Evolutionary conservation across 2,888 invertebrate species (phyloP).

Genomic region (Thymelicus lineola): DNA sequence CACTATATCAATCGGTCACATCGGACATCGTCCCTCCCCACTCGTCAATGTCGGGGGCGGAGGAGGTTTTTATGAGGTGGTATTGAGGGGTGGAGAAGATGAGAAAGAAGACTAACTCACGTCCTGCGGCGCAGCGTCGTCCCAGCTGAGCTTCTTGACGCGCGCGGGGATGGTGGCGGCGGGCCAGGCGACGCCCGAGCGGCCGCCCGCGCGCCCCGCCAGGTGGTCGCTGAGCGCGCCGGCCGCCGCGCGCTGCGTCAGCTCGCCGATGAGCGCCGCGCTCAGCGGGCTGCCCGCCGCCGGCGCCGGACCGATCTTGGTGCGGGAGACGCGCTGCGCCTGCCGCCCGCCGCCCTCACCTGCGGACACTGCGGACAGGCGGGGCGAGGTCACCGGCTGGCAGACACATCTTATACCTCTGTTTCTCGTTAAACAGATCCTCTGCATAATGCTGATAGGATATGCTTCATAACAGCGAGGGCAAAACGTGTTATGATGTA

Average conservation of each 20-base stretch:
- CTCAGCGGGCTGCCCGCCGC: slow-evolving; percentile 48
- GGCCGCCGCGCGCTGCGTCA: slow-evolving; percentile 39
- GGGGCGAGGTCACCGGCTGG: no score
- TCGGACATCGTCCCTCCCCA: no score
- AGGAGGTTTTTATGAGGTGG: no score
- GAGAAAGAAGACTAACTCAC: slow-evolving; percentile 17
- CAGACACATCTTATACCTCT: no score
- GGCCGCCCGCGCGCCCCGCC: slow-evolving; percentile 62
- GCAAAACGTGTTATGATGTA: no score
- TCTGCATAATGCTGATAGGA: no score
- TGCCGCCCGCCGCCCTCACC: slow-evolving; percentile 47
- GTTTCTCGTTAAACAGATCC: no score
- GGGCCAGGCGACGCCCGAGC: slow-evolving; percentile 87
- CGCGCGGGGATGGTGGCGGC: slow-evolving; percentile 88
- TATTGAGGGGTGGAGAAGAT: no score
- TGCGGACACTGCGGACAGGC: no score
- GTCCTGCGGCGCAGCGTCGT: slow-evolving; percentile 74
- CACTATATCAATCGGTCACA: no score
- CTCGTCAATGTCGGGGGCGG: no score
- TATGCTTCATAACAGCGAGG: no score
- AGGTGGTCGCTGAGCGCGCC: slow-evolving; percentile 62
- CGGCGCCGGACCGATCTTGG: slow-evolving; percentile 66
- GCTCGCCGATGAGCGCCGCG: slow-evolving; percentile 44
- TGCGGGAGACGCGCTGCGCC: slow-evolving; percentile 56
- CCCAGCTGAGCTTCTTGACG: slow-evolving; percentile 93